Percentiles rank a stretch among this genome's conserved stretches.
phyloP scores from a whole-genome alignment of 2,888 invertebrate species.

The Amphipoea oculea region DNA sequence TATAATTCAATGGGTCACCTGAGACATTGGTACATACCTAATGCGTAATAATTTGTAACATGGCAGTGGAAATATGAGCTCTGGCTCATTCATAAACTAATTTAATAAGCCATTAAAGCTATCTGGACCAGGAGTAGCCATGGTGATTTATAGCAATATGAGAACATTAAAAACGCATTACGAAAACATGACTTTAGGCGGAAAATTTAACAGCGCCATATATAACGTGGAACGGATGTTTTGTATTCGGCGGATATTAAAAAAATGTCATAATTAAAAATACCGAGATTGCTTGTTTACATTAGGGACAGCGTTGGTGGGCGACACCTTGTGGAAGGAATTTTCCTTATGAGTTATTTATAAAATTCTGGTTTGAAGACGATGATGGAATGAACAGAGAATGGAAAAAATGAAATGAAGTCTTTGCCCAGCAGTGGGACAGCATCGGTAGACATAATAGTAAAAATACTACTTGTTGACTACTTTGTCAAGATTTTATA shows the following conservation, averaged over 20 bases:
- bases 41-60: slow-evolving; percentile 46
- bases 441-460: background rate
- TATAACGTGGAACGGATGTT: slow-evolving; percentile 82
- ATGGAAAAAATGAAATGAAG: background rate
- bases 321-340: slow-evolving; percentile 1
- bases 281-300: slow-evolving; percentile 54
- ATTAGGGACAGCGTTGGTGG: slow-evolving; percentile 31
- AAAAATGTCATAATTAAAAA: slow-evolving; percentile 60
- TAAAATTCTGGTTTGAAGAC: background rate
- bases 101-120: slow-evolving; percentile 90
- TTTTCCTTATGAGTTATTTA: slow-evolving; percentile 27
- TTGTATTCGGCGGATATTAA: slow-evolving; percentile 74
- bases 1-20: slow-evolving; percentile 2
- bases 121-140: slow-evolving; percentile 89
- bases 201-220: slow-evolving; percentile 87
- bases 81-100: slow-evolving; percentile 77
- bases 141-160: slow-evolving; percentile 90
- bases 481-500: background rate
- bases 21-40: slow-evolving; percentile 22
- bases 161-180: slow-evolving; percentile 91
- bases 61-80: slow-evolving; percentile 42
- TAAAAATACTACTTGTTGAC: background rate
- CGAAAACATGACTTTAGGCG: slow-evolving; percentile 89
- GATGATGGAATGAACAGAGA: background rate
- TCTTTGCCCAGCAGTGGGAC: background rate